Evolutionary conservation across 2,797 vertebrate genomes (phyloP), one percentile per base, ranked within the genome.

Genomic region (Fundulus diaphanus): DNA sequence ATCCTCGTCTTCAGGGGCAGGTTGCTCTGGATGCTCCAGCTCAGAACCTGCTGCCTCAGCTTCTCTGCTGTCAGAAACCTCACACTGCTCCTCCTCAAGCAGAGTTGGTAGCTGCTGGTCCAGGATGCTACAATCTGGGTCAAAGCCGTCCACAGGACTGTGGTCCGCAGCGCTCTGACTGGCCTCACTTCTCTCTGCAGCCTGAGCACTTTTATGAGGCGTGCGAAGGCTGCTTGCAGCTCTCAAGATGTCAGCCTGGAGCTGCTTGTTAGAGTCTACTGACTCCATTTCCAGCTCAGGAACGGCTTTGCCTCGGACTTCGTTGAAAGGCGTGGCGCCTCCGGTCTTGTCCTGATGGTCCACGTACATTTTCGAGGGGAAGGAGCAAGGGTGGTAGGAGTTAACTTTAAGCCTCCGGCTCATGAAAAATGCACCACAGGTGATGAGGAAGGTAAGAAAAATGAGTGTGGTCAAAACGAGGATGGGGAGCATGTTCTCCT

Each of bases 311-410:
- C 96, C 97, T 0, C 96, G 96, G 68, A 97, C 94, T 76, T 98
- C 97, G 0, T 84, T 93, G 87, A 99, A 99, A 22, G 84, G 88
- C 16, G 90, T 95, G 12, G 82, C 37, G 0, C 96, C 97, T 12
- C 97, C 98, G 0, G 74, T 91, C 85, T 96, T 96, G 89, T 99
- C 98, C 24, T 82, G 89, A 87, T 96, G 88, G 33, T 99, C 96
- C 84, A 99, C 98, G 0, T 99, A 99, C 92, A 97, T 98, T 88
- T 96, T 96, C 15, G 96, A 95, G 2, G 98, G 97, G 81, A 97
- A 99, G 7, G 97, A 96, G 0, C 96, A 96, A 0, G 98, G 98
- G 81, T 99, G 98, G 83, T 99, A 99, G 54, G 97, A 95, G 0
- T 95, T 97, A 12, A 96, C 96, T 77, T 97, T 97, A 78, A 94